phyloP scores from a whole-genome alignment of 2,797 vertebrate genomes.

The Calcarius lapponicus region DNA sequence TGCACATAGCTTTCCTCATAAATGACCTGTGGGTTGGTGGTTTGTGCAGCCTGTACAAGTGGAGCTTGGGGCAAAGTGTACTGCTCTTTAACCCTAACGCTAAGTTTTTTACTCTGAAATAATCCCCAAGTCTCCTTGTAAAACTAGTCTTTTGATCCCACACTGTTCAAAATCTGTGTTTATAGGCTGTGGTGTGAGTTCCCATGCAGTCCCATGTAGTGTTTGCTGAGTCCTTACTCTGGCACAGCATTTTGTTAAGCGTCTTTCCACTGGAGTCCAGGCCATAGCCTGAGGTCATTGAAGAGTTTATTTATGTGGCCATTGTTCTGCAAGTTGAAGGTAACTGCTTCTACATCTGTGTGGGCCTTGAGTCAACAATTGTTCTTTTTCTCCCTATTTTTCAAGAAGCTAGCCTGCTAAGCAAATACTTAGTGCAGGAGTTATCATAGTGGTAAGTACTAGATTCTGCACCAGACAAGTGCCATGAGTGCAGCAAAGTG shows the following conservation, averaged over 20 bases:
- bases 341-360: neutral
- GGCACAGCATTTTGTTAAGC: neutral
- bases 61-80: neutral
- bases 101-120: neutral
- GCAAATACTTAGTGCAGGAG: neutral
- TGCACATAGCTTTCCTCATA: neutral
- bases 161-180: neutral
- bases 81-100: neutral
- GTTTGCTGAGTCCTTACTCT: neutral
- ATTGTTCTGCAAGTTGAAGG: neutral
- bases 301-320: neutral
- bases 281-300: neutral
- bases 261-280: neutral
- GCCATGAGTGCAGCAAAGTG: neutral
- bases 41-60: neutral
- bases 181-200: neutral
- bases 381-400: neutral
- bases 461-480: neutral
- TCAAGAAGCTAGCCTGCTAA: neutral
- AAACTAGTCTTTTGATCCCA: neutral
- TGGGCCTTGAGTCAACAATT: neutral
- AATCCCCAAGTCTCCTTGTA: neutral
- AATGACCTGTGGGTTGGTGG: neutral
- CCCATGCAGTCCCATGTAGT: accelerated
- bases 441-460: neutral